Base-by-base conservation (phyloP, 2,797 vertebrate genomes). In the Poeciliopsis presidionis region DNA sequence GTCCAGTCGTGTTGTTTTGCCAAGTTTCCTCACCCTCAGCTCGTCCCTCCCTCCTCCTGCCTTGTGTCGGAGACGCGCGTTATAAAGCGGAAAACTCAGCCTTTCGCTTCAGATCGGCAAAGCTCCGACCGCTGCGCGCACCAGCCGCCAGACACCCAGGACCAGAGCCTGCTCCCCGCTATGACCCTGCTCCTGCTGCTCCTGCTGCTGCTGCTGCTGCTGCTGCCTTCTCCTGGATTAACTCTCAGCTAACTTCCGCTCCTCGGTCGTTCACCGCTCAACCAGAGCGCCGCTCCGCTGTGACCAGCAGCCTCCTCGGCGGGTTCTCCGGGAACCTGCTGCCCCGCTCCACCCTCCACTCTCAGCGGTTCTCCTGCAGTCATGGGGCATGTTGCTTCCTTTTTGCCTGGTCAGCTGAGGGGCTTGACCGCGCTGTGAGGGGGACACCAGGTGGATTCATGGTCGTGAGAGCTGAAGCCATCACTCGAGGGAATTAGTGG, bases 401-500 rank as follows among this genome's bases (percentile, higher is more conserved):
- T 95, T 94, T 93, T 94, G 87, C 90, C 94, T 92, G 96, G 96
- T 95, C 96, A 96, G 95, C 94, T 95, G 95, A 94, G 94, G 95
- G 94, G 94, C 94, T 93, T 91, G 93, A 89, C 92, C 87, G 94
- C 81, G 91, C 95, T 95, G 94, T 97, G 95, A 97, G 83, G 94
- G 93, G 94, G 96, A 97, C 94, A 95, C 91, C 96, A 36, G 96
- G 95, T 97, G 98, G 97, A 98, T 98, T 95, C 98, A 98, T 99
- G 98, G 91, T 96, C 96, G 95, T 95, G 94, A 94, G 91, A 96
- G 94, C 96, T 95, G 94, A 95, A 91, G 92, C 92, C 93, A 91
- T 88, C 91, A 96, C 92, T 93, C 91, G 93, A 96, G 94, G 97
- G 96, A 95, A 94, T 90, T 94, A 90, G 95, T 90, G 96, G 96